A percentile compares a stretch with the other conserved stretches of the same genome.
Conservation (phyloP, 2,888 invertebrate genomes). For the Epiblema foenella region DNA sequence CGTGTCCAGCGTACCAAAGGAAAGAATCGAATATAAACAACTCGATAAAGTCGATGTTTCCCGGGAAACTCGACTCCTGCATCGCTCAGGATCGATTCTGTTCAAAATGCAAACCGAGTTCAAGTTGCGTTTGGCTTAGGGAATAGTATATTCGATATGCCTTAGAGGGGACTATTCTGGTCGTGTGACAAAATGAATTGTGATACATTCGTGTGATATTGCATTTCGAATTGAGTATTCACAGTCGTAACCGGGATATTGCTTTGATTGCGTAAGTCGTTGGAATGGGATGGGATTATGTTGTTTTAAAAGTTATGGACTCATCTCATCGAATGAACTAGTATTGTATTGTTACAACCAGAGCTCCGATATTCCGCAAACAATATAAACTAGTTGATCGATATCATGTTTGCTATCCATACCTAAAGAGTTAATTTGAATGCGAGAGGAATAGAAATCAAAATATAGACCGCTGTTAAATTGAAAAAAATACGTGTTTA, state of each 20-base stretch:
- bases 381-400: not conserved
- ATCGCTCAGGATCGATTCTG: slow-evolving; percentile 51
- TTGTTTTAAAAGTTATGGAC: slow-evolving; percentile 19
- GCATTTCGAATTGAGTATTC: slow-evolving; percentile 40
- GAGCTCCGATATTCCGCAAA: not conserved
- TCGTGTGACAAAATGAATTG: slow-evolving; percentile 40
- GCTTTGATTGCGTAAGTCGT: slow-evolving; percentile 31
- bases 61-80: slow-evolving; percentile 46
- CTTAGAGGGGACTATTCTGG: slow-evolving; percentile 43
- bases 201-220: slow-evolving; percentile 40
- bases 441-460: too few relatives aligned
- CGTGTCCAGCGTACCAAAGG: slow-evolving; percentile 23
- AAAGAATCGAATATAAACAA: slow-evolving; percentile 37
- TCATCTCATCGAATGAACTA: slow-evolving; percentile 7
- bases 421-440: too few relatives aligned
- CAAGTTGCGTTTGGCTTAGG: slow-evolving; percentile 55
- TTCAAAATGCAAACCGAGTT: slow-evolving; percentile 61
- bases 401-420: too few relatives aligned
- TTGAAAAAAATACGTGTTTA: too few relatives aligned
- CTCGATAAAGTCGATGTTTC: slow-evolving; percentile 34
- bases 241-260: slow-evolving; percentile 22
- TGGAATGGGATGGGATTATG: slow-evolving; percentile 9
- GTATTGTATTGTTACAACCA: not conserved
- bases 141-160: slow-evolving; percentile 56
- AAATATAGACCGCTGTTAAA: too few relatives aligned